A percentile compares a stretch with the other conserved stretches of the same genome.
Conservation (phyloP, 2,797 vertebrate genomes). For the Lates japonicus region DNA sequence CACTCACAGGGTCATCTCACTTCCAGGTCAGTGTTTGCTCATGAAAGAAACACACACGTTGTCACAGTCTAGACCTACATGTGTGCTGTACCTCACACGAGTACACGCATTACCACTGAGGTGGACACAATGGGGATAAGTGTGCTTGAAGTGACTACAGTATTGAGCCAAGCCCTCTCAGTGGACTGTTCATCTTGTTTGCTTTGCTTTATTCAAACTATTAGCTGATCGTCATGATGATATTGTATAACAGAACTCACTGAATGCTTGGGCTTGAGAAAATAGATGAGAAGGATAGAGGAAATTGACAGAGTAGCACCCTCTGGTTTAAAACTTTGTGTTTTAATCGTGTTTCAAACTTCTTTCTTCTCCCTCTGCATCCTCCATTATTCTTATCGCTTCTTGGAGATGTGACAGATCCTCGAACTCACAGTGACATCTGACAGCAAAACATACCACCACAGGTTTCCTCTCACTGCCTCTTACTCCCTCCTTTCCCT, state of each 20-base stretch:
- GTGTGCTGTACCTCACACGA: background rate
- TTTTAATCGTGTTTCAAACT: background rate
- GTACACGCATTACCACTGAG: constrained; percentile 8
- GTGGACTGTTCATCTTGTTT: constrained; percentile 23
- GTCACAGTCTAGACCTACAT: background rate
- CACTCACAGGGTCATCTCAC: constrained; percentile 4
- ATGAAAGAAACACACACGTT: background rate
- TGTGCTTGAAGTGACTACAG: constrained; percentile 11
- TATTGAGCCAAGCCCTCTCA: background rate
- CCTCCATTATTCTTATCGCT: constrained; percentile 25
- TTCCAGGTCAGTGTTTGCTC: constrained; percentile 17
- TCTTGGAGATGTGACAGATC: constrained; percentile 36
- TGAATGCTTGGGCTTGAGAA: background rate
- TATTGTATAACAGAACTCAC: background rate
- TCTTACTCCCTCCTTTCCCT: constrained; percentile 32
- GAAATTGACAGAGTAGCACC: background rate
- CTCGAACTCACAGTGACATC: constrained; percentile 35
- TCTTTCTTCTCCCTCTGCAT: constrained; percentile 13
- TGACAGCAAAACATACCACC: constrained; percentile 49
- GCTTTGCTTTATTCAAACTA: constrained; percentile 4
- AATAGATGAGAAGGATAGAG: background rate
- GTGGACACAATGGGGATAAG: constrained; percentile 23
- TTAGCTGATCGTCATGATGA: constrained; percentile 14
- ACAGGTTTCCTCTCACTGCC: constrained; percentile 47
- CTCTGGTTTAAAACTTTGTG: background rate